Conservation (phyloP, 2,888 invertebrate species). For the Masnerella sp. region DNA sequence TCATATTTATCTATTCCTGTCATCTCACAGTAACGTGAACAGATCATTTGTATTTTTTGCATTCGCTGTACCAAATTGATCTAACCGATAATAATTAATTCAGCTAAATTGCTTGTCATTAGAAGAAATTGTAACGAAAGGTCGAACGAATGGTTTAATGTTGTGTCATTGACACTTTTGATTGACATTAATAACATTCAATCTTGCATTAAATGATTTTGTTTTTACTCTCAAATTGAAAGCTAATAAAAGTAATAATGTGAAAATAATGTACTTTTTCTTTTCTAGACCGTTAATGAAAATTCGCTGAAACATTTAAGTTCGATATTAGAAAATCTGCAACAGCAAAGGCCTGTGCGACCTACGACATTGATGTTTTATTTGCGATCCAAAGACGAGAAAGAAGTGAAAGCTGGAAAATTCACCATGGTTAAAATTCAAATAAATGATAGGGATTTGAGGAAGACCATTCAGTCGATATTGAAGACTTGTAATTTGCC, state of each 20-base stretch:
- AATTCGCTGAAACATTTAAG: constrained; percentile 51
- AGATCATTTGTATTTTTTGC: too few species aligned
- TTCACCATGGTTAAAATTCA: constrained; percentile 87
- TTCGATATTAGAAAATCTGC: constrained; percentile 82
- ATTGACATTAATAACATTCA: constrained; percentile 16
- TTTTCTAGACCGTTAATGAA: constrained; percentile 47
- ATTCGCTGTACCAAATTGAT: too few species aligned
- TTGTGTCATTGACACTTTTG: constrained; percentile 1
- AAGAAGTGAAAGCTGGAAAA: constrained; percentile 80
- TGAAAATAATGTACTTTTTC: not conserved
- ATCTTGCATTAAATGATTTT: too few species aligned
- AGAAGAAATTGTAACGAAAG: constrained; percentile 9
- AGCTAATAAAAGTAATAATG: too few species aligned
- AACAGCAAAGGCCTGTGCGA: constrained; percentile 81
- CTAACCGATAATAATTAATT: too few species aligned
- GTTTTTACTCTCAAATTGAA: too few species aligned
- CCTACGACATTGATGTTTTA: constrained; percentile 88
- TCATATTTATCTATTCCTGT: too few species aligned
- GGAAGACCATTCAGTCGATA: constrained; percentile 86
- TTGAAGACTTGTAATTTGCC: constrained; percentile 90
- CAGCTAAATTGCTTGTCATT: too few species aligned
- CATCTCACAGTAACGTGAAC: too few species aligned
- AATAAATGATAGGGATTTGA: constrained; percentile 83
- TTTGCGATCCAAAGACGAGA: constrained; percentile 83
- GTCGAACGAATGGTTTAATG: not conserved